phyloP scores from a whole-genome alignment of 2,797 vertebrate genomes.

The Monodelphis domestica region DNA sequence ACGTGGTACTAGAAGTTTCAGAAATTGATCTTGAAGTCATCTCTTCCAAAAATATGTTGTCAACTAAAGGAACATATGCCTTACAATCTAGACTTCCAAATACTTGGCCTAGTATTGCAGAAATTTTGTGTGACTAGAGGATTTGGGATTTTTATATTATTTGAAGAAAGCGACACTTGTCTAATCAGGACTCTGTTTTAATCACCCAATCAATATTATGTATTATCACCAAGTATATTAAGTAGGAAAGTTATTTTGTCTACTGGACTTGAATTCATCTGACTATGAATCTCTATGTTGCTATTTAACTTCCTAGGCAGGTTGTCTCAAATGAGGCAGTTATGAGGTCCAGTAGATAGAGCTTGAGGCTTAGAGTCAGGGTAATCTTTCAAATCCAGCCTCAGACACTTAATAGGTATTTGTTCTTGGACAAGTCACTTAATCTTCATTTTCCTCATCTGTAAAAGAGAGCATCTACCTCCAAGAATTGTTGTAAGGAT shows the following conservation, averaged over 20 bases:
- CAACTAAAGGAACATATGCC: not conserved
- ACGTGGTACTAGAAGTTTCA: not conserved
- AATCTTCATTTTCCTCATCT: not conserved
- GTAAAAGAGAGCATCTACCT: too few relatives aligned
- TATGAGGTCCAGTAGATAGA: not conserved
- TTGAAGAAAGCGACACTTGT: constrained; percentile 25
- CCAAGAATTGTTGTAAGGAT: not conserved
- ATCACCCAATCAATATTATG: not conserved
- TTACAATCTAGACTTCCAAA: constrained; percentile 23
- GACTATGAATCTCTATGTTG: not conserved
- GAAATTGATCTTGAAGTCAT: not conserved
- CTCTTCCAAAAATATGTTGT: not conserved
- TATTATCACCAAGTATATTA: not conserved
- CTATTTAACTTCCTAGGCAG: not conserved
- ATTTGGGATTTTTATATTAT: constrained; percentile 13
- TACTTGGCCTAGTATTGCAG: constrained; percentile 10
- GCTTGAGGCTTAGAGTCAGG: not conserved
- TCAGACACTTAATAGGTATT: not conserved
- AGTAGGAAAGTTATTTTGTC: too few relatives aligned
- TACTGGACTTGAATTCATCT: not conserved
- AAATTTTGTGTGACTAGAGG: not conserved
- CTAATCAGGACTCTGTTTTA: not conserved
- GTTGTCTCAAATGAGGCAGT: not conserved
- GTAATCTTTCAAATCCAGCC: not conserved
- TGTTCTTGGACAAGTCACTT: not conserved